Percentiles rank a stretch among this genome's conserved stretches.
Evolutionary conservation across 2,797 vertebrate species (phyloP).

Genomic region (Chloroceryle inda): DNA sequence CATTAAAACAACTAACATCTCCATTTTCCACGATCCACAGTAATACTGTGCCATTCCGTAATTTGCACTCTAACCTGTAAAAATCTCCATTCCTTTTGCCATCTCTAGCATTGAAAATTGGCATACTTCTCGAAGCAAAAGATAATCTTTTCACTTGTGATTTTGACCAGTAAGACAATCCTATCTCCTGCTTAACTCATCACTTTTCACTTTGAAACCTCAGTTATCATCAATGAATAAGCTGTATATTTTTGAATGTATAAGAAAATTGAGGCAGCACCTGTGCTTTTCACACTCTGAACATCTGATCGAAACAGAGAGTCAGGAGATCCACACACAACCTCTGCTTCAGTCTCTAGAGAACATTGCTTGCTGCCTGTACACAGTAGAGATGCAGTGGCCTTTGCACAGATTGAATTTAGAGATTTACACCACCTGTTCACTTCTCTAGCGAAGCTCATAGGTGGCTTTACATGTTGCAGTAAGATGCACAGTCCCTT

Average conservation of each 20-base stretch:
- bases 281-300: background rate
- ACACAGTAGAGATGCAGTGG: background rate
- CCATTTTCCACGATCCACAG: background rate
- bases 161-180: background rate
- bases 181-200: background rate
- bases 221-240: background rate
- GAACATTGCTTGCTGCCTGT: background rate
- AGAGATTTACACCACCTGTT: background rate
- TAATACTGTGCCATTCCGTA: slow-evolving; percentile 4
- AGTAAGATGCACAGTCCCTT: background rate
- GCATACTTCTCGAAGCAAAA: background rate
- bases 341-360: background rate
- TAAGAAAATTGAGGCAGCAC: background rate
- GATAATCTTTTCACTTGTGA: background rate
- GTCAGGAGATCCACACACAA: background rate
- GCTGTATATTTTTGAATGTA: background rate
- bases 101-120: background rate
- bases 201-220: background rate
- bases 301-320: background rate
- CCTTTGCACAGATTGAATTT: background rate
- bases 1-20: slow-evolving; percentile 15
- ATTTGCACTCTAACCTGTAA: slow-evolving; percentile 4
- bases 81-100: slow-evolving; percentile 13
- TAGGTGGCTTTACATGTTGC: background rate
- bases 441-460: background rate